Evolutionary conservation across 1,140 invertebrate species (phyloP), one percentile per base, ranked within the genome.

Genomic region (Phortica variegata): DNA sequence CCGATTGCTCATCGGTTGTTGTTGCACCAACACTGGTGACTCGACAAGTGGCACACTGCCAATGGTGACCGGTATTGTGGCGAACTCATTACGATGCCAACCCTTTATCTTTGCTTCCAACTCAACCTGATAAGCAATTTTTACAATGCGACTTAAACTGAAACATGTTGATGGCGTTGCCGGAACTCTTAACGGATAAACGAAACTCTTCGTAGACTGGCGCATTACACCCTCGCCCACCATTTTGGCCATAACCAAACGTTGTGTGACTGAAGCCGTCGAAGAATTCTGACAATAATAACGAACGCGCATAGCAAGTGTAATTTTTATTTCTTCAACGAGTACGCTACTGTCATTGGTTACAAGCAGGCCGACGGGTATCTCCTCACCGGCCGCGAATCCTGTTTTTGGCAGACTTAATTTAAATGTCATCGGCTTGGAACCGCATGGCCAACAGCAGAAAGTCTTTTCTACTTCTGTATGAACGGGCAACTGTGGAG

Each of bases 91-190:
- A 13, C 58, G 54, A 61, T 82, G 78, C 15, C 65, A 59, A 7
- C 76, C 75, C 31, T 65, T 61, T 5, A 78, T 63, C 46, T 55
- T 61, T 2, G 76, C 72, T 48, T 68, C 68, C 3, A 89, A 79
- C 69, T 84, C 82, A 6, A 89, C 54, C 53, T 82, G 78, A 74
- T 88, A 88, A 51, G 83, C 81, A 41, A 88, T 75, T 69, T 87
- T 84, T 43, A 89, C 87, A 32, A 88, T 81, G 31, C 79, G 77
- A 56, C 87, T 88, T 53, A 85, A 81, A n/a, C 81, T 77, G 69
- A 87, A 85, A 34, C 65, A 70, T 3, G 85, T 86, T 0, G 85
- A 85, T 8, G 87, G 85, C 54, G 87, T 66, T 12, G 85, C 80
- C 1, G 86, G 86, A 18, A 89, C 76, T 15, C 79, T 75, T 16